Percentiles rank a stretch among this genome's conserved stretches.
Conservation (phyloP, 1,140 invertebrate species). For the Pissodes strobi region DNA sequence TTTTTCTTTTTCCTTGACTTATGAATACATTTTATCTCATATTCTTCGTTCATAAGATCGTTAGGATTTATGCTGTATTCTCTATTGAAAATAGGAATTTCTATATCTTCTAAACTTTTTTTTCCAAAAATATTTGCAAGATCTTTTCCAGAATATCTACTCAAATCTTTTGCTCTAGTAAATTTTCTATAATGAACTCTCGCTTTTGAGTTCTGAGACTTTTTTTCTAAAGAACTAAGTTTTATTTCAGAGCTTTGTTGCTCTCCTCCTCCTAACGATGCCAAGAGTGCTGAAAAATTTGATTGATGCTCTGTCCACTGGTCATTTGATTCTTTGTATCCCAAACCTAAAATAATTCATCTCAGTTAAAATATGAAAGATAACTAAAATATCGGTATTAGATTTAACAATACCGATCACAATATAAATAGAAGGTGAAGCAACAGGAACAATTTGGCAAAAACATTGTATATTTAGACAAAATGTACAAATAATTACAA, state of each 20-base stretch:
- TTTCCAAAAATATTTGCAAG: slow-evolving; percentile 86
- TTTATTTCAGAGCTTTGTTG: slow-evolving; percentile 37
- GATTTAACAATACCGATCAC: too few relatives aligned
- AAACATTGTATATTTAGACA: too few relatives aligned
- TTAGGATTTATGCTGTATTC: not conserved
- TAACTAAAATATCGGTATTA: too few relatives aligned
- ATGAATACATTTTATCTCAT: slow-evolving; percentile 34
- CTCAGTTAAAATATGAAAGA: slow-evolving; percentile 1
- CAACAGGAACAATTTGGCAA: slow-evolving; percentile 2
- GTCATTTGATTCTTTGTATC: slow-evolving; percentile 74
- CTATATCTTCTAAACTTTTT: slow-evolving; percentile 50
- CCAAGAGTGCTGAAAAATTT: slow-evolving; percentile 72
- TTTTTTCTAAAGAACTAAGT: slow-evolving; percentile 71
- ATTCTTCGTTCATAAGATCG: slow-evolving; percentile 17
- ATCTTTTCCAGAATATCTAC: slow-evolving; percentile 78
- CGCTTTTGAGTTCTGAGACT: slow-evolving; percentile 75
- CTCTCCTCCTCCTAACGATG: slow-evolving; percentile 57
- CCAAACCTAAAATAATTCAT: slow-evolving; percentile 65
- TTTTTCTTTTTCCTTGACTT: slow-evolving; percentile 37
- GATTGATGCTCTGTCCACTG: slow-evolving; percentile 83
- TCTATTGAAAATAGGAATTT: slow-evolving; percentile 38
- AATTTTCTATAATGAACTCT: slow-evolving; percentile 88
- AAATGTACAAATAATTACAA: too few relatives aligned
- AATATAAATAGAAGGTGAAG: too few relatives aligned
- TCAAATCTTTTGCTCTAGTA: slow-evolving; percentile 82